Evolutionary conservation across 2,113 vertebrate genomes (phyloP).

Genomic region (Cervus canadensis): DNA sequence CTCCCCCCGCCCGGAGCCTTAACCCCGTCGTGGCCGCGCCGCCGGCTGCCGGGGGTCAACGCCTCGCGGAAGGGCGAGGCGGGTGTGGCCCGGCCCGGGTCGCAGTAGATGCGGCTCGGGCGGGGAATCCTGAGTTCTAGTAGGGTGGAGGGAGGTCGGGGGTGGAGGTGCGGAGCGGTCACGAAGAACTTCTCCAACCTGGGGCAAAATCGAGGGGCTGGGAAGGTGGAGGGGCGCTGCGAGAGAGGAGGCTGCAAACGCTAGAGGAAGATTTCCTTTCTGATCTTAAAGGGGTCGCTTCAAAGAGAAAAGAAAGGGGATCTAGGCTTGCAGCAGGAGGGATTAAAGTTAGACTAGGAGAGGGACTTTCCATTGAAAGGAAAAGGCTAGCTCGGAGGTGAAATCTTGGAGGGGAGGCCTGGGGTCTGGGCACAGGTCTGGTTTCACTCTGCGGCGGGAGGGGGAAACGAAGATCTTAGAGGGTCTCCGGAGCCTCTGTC

Average conservation of each 20-base stretch:
- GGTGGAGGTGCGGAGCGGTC: background rate
- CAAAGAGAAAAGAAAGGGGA: background rate
- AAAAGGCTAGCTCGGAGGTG: background rate
- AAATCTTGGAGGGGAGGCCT: background rate
- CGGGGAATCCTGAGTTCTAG: background rate
- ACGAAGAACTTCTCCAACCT: conserved; percentile 17
- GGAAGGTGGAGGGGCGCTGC: background rate
- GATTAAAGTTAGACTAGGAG: conserved; percentile 27
- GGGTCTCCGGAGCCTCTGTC: background rate
- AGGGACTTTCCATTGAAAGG: conserved; percentile 28
- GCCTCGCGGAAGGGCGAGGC: background rate
- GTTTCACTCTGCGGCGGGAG: background rate
- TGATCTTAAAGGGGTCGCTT: background rate
- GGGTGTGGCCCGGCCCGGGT: background rate
- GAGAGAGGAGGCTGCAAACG: background rate
- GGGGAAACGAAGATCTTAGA: background rate
- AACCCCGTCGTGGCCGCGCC: no score
- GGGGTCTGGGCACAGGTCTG: background rate
- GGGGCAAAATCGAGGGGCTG: background rate
- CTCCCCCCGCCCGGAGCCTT: no score
- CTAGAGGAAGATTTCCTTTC: background rate
- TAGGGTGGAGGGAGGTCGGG: background rate
- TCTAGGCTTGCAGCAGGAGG: conserved; percentile 15
- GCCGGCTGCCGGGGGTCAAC: no score
- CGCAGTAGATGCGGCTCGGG: accelerated